Evolutionary conservation across 53 echinoderm and acorn worm species (phyloP).

Genomic region (Echinarachnius parma): DNA sequence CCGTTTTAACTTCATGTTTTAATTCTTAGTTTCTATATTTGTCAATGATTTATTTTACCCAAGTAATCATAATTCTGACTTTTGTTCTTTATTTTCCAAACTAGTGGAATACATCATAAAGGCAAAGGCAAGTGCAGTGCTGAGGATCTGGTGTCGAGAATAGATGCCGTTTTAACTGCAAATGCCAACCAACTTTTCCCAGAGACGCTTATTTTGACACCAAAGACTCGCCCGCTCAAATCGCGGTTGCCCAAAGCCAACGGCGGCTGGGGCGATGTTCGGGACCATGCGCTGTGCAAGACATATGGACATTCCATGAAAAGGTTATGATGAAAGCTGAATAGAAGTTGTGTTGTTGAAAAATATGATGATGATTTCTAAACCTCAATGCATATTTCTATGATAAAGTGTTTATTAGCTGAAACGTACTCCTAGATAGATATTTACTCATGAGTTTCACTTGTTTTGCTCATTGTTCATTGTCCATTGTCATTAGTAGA

Average conservation of each 20-base stretch:
- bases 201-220: slow-evolving; percentile 42
- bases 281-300: slow-evolving; percentile 87
- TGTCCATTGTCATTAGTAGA: no score
- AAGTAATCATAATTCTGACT: no score
- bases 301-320: slow-evolving; percentile 58
- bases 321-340: slow-evolving; percentile 36
- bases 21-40: no score
- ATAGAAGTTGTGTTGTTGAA: no score
- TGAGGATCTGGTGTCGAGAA: slow-evolving; percentile 66
- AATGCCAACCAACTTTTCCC: slow-evolving; percentile 76
- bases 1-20: no score
- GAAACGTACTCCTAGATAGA: no score
- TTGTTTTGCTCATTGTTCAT: no score
- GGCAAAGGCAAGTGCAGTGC: slow-evolving; percentile 85
- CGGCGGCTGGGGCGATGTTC: slow-evolving; percentile 95
- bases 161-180: slow-evolving; percentile 53
- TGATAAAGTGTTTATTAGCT: no score
- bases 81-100: slow-evolving; percentile 15
- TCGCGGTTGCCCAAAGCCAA: slow-evolving; percentile 76
- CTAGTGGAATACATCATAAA: slow-evolving; percentile 89
- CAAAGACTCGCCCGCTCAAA: slow-evolving; percentile 66
- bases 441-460: no score
- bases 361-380: no score
- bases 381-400: no score
- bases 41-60: no score